phyloP scores from a whole-genome alignment of 2,797 vertebrate species.

The Sciurus carolinensis region DNA sequence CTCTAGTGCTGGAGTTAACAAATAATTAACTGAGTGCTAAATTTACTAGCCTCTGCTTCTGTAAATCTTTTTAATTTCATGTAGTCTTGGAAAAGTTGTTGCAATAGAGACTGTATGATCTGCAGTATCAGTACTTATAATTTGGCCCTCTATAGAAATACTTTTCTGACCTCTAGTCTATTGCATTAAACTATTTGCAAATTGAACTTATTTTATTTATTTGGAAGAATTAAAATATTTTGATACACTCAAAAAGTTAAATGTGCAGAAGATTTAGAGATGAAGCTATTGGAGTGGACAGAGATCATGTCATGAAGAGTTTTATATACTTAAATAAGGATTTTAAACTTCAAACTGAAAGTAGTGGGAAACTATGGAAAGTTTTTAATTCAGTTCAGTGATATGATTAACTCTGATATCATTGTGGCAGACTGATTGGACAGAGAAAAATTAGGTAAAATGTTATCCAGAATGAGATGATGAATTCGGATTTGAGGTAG shows the following conservation, averaged over 20 bases:
- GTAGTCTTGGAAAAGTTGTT: conserved; percentile 16
- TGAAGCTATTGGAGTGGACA: not conserved
- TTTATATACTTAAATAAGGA: not conserved
- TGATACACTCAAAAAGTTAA: not conserved
- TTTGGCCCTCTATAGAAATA: not conserved
- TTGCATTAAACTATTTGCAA: not conserved
- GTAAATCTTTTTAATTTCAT: conserved; percentile 28
- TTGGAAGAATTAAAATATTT: conserved; percentile 18
- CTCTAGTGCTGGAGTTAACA: not conserved
- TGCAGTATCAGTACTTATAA: not conserved
- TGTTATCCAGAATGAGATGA: not conserved
- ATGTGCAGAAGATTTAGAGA: not conserved
- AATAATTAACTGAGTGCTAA: not conserved
- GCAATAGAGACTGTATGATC: not conserved
- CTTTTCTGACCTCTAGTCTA: not conserved
- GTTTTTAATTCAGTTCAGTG: not conserved
- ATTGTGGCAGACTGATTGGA: not conserved
- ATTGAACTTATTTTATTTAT: conserved; percentile 33
- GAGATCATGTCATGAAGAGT: not conserved
- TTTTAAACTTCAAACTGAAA: conserved; percentile 51
- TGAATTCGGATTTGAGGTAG: not conserved
- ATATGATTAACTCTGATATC: not conserved
- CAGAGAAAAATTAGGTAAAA: not conserved
- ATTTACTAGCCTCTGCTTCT: not conserved
- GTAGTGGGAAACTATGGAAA: not conserved